phyloP scores from a whole-genome alignment of 2,113 vertebrate genomes.

The Hippolais icterina region DNA sequence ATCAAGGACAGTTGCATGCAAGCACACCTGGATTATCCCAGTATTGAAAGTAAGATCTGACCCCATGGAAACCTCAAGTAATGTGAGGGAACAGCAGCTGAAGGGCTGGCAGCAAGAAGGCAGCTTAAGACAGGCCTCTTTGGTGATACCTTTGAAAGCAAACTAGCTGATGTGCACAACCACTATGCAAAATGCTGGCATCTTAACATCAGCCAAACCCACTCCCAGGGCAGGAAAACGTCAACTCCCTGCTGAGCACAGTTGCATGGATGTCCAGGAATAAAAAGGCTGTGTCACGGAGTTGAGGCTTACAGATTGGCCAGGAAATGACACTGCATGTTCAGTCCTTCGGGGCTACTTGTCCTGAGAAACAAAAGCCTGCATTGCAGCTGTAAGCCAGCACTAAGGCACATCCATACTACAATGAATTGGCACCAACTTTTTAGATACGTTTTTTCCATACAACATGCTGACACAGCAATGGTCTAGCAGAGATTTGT shows the following conservation, averaged over 20 bases:
- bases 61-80: not conserved
- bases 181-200: not conserved
- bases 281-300: fast-evolving
- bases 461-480: not conserved
- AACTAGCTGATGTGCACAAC: not conserved
- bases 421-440: not conserved
- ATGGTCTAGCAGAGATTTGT: not conserved
- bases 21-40: too few relatives aligned
- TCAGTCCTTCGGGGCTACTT: not conserved
- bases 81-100: fast-evolving
- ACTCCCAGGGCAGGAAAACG: not conserved
- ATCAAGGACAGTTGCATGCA: not conserved
- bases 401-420: not conserved
- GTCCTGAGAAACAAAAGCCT: not conserved
- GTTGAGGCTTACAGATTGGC: fast-evolving
- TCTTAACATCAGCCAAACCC: not conserved
- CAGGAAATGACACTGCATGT: not conserved
- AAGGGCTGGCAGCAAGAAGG: not conserved
- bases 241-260: not conserved
- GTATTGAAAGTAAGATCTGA: not conserved
- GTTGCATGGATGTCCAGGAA: not conserved
- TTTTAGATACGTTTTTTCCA: not conserved
- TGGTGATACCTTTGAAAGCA: not conserved
- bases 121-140: not conserved
- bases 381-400: not conserved